These are phyloP conservation scores for Coronaproctus castanopsis DNA, from an alignment of 2,888 invertebrate species.

Conservation along the genomic window DNA sequence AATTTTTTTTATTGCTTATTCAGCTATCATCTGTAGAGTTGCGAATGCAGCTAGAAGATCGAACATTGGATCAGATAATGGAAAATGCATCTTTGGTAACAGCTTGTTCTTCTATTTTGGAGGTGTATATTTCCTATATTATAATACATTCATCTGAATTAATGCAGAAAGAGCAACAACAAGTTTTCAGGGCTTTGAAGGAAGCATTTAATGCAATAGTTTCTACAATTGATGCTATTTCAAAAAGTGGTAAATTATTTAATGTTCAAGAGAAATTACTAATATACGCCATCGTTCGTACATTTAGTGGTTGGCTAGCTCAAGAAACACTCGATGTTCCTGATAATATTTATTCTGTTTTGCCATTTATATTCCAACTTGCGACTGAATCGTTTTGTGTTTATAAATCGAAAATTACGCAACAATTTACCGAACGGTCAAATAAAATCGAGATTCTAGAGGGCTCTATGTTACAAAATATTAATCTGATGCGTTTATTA, in stretches of 20 bases:
- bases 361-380: slow-evolving; percentile 60
- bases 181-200: slow-evolving; percentile 70
- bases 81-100: slow-evolving; percentile 57
- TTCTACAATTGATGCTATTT: slow-evolving; percentile 47
- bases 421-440: slow-evolving; percentile 25
- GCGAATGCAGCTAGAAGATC: slow-evolving; percentile 74
- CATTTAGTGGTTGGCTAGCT: slow-evolving; percentile 71
- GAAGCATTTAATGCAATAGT: slow-evolving; percentile 70
- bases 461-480: slow-evolving; percentile 32
- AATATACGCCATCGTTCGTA: slow-evolving; percentile 65
- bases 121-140: slow-evolving; percentile 57
- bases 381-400: slow-evolving; percentile 71
- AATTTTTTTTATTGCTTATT: slow-evolving; percentile 61
- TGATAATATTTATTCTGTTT: slow-evolving; percentile 53
- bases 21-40: slow-evolving; percentile 82
- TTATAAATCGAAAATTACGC: slow-evolving; percentile 40
- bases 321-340: slow-evolving; percentile 78
- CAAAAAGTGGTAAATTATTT: slow-evolving; percentile 45
- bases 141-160: slow-evolving; percentile 60
- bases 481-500: slow-evolving; percentile 59
- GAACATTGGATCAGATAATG: slow-evolving; percentile 51
- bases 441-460: slow-evolving; percentile 17
- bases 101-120: slow-evolving; percentile 61
- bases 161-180: slow-evolving; percentile 77
- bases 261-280: slow-evolving; percentile 51